A percentile compares a stretch with the other conserved stretches of the same genome.
Evolutionary conservation across 2,113 vertebrate species (phyloP).

Genomic region (Glaucomys volans): DNA sequence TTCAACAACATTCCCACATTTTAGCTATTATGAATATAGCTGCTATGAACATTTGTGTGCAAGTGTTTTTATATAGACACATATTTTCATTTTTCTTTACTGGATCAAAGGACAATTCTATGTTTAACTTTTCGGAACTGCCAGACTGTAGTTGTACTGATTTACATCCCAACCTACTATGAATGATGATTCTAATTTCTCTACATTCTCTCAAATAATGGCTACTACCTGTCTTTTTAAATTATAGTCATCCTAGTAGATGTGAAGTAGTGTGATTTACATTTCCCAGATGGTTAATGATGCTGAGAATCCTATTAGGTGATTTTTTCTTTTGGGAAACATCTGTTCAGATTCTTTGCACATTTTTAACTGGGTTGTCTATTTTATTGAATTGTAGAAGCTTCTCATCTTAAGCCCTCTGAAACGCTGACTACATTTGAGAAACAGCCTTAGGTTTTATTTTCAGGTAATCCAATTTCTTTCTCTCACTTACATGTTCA

Average conservation of each 20-base stretch:
- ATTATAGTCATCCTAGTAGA: background rate
- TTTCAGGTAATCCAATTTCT: background rate
- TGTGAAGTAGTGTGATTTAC: background rate
- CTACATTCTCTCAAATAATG: background rate
- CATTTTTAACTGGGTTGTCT: background rate
- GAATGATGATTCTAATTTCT: background rate
- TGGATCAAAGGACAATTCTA: background rate
- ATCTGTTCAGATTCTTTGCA: background rate
- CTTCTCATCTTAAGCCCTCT: conserved; percentile 7
- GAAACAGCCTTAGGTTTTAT: background rate
- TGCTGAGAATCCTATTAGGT: background rate
- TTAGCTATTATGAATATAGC: background rate
- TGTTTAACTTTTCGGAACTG: background rate
- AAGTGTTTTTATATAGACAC: background rate
- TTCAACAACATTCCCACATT: background rate
- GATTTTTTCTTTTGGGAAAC: background rate
- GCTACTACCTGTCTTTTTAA: background rate
- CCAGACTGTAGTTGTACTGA: background rate
- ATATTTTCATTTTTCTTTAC: conserved; percentile 7
- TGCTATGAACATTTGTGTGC: background rate
- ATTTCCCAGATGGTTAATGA: background rate
- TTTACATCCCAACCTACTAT: background rate
- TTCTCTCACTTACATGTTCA: conserved; percentile 31
- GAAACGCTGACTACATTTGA: background rate
- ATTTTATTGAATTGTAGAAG: background rate